Evolutionary conservation across 2,888 invertebrate species (phyloP), one percentile per base, ranked within the genome.

Genomic region (Trissonchulus sp.): DNA sequence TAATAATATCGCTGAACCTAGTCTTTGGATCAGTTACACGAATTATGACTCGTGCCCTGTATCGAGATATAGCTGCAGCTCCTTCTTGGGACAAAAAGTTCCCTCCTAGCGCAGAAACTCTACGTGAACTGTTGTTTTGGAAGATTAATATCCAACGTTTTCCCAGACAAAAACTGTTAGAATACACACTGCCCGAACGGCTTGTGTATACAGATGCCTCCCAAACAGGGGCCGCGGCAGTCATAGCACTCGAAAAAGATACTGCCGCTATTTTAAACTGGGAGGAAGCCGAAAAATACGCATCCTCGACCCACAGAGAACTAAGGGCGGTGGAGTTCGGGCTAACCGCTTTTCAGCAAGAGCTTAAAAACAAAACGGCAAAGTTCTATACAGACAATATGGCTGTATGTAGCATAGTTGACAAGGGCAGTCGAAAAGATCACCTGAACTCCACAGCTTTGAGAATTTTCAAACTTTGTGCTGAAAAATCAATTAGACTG

Each of bases 331-430:
- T 65, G n/a, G 65, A 65, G 65, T 34, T 65, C 15, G 65, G 15
- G 65, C 65, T 65, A 18, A 8, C 3, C 8, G 30, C 30, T 8
- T 65, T 65, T 65, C 3, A 65, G n/a, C 65, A 65, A 8, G 30
- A 31, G 8, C 65, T 65, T 31, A 28, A 8, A 28, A 28, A 65
- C 30, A 65, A 65, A 65, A 28, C n/a, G 15, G 65, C n/a, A 8
- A 65, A 65, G n/a, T 65, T 65, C 30, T 65, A 65, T 65, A 31
- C 65, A 8, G 65, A 65, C n/a, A 65, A 65, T 28, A 15, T 15
- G 65, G 65, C 65, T 34, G 8, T 28, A 28, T 8, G 8, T 48
- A 48, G 8, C 23, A 48, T 48, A 15, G 48, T 48, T 15, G 8
- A 23, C 48, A 48, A 48, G 8, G 65, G 65, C 30, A 65, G 65